A percentile compares a stretch with the other conserved stretches of the same genome.
Evolutionary conservation across 2,888 invertebrate genomes (phyloP).

Genomic region (Ryuthela nishihirai): DNA sequence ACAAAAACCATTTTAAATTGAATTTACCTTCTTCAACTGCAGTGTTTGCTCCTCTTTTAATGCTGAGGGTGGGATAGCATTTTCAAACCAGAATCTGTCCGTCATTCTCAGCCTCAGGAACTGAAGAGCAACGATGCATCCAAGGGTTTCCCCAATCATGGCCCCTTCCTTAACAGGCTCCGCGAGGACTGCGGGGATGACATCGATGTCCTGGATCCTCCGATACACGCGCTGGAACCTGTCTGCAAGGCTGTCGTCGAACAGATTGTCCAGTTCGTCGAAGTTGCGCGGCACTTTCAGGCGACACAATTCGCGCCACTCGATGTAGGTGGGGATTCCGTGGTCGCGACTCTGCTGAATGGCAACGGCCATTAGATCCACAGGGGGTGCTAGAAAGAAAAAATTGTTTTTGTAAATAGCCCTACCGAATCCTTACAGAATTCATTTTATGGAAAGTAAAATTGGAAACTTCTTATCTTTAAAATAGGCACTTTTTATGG

Average conservation of each 20-base stretch:
- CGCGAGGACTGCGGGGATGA: constrained; percentile 77
- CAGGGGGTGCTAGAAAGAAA: too few relatives aligned
- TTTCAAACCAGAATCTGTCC: constrained; percentile 94
- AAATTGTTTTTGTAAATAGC: too few relatives aligned
- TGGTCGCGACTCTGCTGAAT: constrained; percentile 69
- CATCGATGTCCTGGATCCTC: constrained; percentile 71
- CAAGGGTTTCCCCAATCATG: constrained; percentile 79
- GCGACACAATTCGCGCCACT: constrained; percentile 64
- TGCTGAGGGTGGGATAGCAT: constrained; percentile 83
- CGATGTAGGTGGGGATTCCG: constrained; percentile 69
- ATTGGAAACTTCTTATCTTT: too few relatives aligned
- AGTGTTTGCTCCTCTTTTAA: constrained; percentile 53
- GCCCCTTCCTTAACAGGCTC: constrained; percentile 73
- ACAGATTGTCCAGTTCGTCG: background rate
- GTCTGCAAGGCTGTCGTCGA: background rate
- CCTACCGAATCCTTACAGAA: too few relatives aligned
- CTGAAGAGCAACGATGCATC: constrained; percentile 75
- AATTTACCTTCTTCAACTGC: background rate
- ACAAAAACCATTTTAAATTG: too few relatives aligned
- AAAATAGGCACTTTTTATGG: too few relatives aligned
- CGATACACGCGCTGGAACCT: constrained; percentile 43
- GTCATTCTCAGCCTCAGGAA: constrained; percentile 76
- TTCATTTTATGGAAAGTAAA: too few relatives aligned
- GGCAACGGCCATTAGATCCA: constrained; percentile 55
- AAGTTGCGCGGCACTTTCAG: constrained; percentile 49